Evolutionary conservation across 2,797 vertebrate species (phyloP).

Genomic region (Pseudochirops cupreus): DNA sequence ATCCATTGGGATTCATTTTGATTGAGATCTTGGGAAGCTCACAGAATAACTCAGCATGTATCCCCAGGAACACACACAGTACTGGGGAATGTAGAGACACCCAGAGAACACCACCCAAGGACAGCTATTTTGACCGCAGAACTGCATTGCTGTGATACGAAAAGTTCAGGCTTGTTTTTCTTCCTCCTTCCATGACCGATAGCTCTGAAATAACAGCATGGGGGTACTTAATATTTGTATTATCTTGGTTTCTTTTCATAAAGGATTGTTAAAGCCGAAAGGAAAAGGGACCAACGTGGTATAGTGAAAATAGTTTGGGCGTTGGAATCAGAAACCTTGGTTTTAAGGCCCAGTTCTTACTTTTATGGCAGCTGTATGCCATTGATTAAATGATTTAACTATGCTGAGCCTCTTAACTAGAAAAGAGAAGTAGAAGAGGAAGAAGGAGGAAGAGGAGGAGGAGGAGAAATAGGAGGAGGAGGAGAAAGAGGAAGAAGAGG

Average conservation of each 20-base stretch:
- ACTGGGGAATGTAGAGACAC: neutral
- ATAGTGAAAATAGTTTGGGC: neutral
- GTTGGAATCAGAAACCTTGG: too few relatives aligned
- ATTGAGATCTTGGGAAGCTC: neutral
- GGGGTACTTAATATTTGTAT: neutral
- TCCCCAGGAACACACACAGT: neutral
- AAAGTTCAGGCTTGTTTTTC: neutral
- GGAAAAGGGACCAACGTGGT: neutral
- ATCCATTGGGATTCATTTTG: neutral
- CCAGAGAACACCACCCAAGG: neutral
- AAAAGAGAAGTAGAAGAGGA: too few relatives aligned
- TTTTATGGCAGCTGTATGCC: too few relatives aligned
- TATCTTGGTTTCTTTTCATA: neutral
- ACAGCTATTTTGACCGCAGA: neutral
- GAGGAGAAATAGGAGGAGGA: too few relatives aligned
- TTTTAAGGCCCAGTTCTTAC: too few relatives aligned
- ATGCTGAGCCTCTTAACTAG: too few relatives aligned
- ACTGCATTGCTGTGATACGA: neutral
- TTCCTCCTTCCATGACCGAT: neutral
- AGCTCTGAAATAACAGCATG: neutral
- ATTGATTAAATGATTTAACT: too few relatives aligned
- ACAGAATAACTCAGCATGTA: neutral
- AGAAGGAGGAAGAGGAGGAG: too few relatives aligned
- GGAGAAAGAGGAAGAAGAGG: fast-evolving
- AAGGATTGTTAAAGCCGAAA: neutral